Evolutionary conservation across 1,140 invertebrate species (phyloP).

Genomic region (Drosophila oshimai): DNA sequence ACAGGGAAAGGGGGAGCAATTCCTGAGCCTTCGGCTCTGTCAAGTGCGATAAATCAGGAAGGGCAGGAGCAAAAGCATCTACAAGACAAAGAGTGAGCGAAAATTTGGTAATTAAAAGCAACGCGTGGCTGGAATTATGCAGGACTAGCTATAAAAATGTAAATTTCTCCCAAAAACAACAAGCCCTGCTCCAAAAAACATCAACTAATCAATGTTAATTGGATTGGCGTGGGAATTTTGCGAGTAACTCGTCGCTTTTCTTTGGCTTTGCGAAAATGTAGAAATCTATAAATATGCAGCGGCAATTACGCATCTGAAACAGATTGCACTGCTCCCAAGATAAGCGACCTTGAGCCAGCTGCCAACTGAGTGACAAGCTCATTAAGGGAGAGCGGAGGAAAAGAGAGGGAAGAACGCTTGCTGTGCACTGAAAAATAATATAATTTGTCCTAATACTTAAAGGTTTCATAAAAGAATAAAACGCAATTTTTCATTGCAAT

Average conservation of each 20-base stretch:
- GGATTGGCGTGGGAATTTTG: conserved; percentile 34
- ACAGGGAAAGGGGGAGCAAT: not conserved
- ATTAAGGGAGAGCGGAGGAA: conserved; percentile 32
- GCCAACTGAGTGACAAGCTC: conserved; percentile 59
- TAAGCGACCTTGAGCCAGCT: conserved; percentile 45
- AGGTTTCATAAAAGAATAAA: not conserved
- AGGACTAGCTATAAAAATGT: conserved; percentile 66
- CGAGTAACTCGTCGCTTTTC: conserved; percentile 18
- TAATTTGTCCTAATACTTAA: no score
- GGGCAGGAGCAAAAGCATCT: conserved; percentile 17
- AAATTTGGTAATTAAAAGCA: conserved; percentile 52
- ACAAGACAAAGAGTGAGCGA: conserved; percentile 16
- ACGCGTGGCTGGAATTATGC: conserved; percentile 61
- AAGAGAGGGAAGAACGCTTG: not conserved
- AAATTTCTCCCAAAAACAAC: conserved; percentile 36
- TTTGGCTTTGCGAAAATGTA: conserved; percentile 12
- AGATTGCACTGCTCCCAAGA: conserved; percentile 14
- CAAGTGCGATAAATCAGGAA: conserved; percentile 60
- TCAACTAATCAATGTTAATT: conserved; percentile 74
- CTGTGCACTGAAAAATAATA: not conserved
- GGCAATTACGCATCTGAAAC: conserved; percentile 54
- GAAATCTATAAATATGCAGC: conserved; percentile 47
- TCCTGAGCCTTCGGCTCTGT: conserved; percentile 19
- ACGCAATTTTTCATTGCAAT: no score
- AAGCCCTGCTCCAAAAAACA: conserved; percentile 7